Percentiles rank a stretch among this genome's conserved stretches.
phyloP scores from a whole-genome alignment of 2,113 vertebrate genomes.

The Spea bombifrons region DNA sequence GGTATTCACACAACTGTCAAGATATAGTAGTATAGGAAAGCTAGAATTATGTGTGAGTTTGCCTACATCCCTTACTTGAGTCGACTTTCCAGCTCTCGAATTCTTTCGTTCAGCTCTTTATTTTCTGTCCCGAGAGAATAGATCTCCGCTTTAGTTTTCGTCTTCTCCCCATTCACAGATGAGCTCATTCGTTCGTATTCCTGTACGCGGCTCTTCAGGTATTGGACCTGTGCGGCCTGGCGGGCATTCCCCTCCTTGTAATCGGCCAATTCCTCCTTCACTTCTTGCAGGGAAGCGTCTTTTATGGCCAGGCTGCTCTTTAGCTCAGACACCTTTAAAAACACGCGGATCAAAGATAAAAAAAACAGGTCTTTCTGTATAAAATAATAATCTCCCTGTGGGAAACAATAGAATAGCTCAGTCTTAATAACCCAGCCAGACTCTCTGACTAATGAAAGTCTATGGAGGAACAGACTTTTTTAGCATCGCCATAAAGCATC shows the following conservation, averaged over 20 bases:
- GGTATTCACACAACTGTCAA: too few relatives aligned
- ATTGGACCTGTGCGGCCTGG: constrained; percentile 52
- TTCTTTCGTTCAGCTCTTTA: constrained; percentile 50
- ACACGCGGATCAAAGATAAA: too few relatives aligned
- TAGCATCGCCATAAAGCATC: too few relatives aligned
- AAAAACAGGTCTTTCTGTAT: too few relatives aligned
- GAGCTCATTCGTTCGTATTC: constrained; percentile 50
- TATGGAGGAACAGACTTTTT: too few relatives aligned
- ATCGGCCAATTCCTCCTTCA: constrained; percentile 53
- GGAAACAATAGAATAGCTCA: too few relatives aligned
- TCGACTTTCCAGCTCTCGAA: constrained; percentile 53
- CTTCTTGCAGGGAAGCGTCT: constrained; percentile 52
- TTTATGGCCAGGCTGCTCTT: constrained; percentile 52
- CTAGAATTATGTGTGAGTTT: neutral
- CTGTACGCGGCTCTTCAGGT: constrained; percentile 52
- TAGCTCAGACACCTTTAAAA: constrained; percentile 54
- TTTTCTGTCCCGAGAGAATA: constrained; percentile 52
- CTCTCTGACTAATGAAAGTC: too few relatives aligned
- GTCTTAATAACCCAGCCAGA: too few relatives aligned
- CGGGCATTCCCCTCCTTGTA: constrained; percentile 52
- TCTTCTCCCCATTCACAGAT: constrained; percentile 50
- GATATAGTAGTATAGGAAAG: neutral
- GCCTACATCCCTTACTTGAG: constrained; percentile 50
- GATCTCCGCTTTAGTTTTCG: constrained; percentile 51
- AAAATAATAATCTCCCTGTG: too few relatives aligned